These are phyloP conservation scores for Caenorhabditis plicata DNA, from an alignment of 2,888 invertebrate species.

Conservation along the genomic window DNA sequence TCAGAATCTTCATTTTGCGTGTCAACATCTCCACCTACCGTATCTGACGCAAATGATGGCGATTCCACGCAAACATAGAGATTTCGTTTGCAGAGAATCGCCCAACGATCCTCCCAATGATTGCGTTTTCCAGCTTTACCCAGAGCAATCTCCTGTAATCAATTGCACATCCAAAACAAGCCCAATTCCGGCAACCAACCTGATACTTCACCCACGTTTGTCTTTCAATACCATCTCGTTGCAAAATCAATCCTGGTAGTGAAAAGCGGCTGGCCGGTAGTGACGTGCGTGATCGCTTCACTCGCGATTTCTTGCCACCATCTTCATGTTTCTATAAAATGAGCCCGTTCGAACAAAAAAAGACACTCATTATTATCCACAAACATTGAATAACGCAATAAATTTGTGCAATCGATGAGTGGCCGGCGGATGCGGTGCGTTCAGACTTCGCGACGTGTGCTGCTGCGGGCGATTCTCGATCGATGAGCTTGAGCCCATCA, in stretches of 20 bases:
- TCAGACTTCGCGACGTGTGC: conserved; percentile 26
- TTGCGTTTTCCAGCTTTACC: conserved; percentile 39
- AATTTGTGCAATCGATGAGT: conserved; percentile 43
- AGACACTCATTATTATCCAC: conserved; percentile 3
- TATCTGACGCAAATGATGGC: conserved; percentile 19
- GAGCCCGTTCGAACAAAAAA: not conserved
- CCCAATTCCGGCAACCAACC: conserved; percentile 2
- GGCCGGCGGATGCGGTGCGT: conserved; percentile 39
- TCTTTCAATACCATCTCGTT: conserved; percentile 15
- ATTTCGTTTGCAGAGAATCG: conserved; percentile 25
- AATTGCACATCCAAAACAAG: not conserved
- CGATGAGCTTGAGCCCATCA: conserved; percentile 21
- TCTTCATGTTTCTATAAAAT: not conserved
- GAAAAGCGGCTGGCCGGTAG: conserved; percentile 34
- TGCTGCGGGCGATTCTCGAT: not conserved
- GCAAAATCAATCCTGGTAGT: conserved; percentile 26
- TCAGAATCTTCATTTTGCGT: no score
- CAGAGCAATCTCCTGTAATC: conserved; percentile 25
- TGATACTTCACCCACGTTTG: conserved; percentile 47
- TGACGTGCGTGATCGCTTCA: conserved; percentile 43
- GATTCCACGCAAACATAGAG: conserved; percentile 44
- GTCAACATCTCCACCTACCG: conserved; percentile 8
- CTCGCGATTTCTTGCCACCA: conserved; percentile 18
- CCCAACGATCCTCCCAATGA: conserved; percentile 49
- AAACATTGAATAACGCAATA: conserved; percentile 39